Base-by-base conservation (phyloP, 2,797 vertebrate species). In the Eospalax fontanierii region DNA sequence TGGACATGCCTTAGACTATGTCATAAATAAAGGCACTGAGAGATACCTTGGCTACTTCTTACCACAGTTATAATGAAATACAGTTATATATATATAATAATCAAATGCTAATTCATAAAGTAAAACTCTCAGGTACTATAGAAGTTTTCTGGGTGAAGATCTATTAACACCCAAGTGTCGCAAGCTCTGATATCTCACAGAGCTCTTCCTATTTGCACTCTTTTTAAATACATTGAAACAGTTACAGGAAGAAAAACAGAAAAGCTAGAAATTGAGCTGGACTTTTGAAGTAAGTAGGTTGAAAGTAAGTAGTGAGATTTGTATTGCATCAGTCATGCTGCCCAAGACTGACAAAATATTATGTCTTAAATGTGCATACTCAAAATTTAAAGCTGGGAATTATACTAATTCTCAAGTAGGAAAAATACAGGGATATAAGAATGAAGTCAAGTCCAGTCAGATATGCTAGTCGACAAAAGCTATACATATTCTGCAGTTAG, bases 21-120 rank as follows among this genome's bases (percentile, higher is more conserved):
- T 65, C n/a, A 81, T 28, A 4, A 88, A 81, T 28, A 4, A 88
- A 96, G 43, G 1, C 28, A 73, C 30, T 92, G 43, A 92, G 33
- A 90, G 33, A 15, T 83, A 57, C 78, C 40, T 70, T 85, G 54
- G 15, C 35, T 54, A 24, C 57, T 76, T 76, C 75, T 76, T n/a
- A 93, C 88, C 33, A 93, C 6, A 79, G n/a, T 4, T 33, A 95
- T 82, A 91, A 90, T 82, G 85, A 90, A 68, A 7, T 63, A 88
- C 30, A 24, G 59, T 83, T 43, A 71, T 38, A 92, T 94, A 92
- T 94, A 75, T 93, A 78, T 1, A 84, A 89, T 75, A 76, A 87
- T 89, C 75, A 93, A 95, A 87, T 79, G 35, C 10, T 71, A 93
- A 87, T 87, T 85, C 43, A 66, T 71, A 75, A 88, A 35, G 43